These are phyloP conservation scores for Diloba caeruleocephala DNA, from an alignment of 2,888 invertebrate species.

Conservation along the genomic window DNA sequence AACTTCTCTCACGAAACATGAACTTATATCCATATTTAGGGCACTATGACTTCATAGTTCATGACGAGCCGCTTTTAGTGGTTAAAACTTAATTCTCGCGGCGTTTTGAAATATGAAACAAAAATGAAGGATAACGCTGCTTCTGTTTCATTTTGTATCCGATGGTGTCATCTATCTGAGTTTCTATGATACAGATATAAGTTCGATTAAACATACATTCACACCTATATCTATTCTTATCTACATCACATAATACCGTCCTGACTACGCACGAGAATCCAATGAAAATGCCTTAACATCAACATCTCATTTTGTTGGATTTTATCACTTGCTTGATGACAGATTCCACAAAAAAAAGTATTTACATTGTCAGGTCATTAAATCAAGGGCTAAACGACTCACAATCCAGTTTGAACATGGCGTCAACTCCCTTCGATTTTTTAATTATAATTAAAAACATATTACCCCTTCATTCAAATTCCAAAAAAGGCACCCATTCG, in stretches of 20 bases:
- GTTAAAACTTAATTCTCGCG: background rate
- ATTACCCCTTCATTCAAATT: background rate
- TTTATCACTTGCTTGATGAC: conserved; percentile 49
- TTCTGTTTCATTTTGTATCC: no score
- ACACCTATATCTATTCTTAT: conserved; percentile 58
- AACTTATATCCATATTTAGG: conserved; percentile 26
- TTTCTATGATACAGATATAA: conserved; percentile 24
- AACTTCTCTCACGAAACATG: conserved; percentile 36
- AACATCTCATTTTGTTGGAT: conserved; percentile 41
- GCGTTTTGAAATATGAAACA: background rate
- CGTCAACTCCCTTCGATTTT: conserved; percentile 36
- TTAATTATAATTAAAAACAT: background rate
- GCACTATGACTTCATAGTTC: conserved; percentile 12
- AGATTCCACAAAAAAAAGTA: conserved; percentile 17
- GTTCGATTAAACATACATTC: conserved; percentile 37
- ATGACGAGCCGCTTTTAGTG: conserved; percentile 8
- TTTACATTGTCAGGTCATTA: background rate
- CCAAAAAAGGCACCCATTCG: background rate
- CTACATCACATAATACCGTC: conserved; percentile 81
- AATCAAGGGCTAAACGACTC: conserved; percentile 43
- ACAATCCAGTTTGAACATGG: conserved; percentile 27
- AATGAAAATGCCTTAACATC: conserved; percentile 67
- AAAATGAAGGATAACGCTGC: no score
- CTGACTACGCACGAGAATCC: conserved; percentile 72
- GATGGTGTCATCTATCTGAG: no score